A percentile compares a stretch with the other conserved stretches of the same genome.
These are phyloP conservation scores for Drosophila diplacantha DNA, from an alignment of 2,888 invertebrate species.

Conservation along the genomic window DNA sequence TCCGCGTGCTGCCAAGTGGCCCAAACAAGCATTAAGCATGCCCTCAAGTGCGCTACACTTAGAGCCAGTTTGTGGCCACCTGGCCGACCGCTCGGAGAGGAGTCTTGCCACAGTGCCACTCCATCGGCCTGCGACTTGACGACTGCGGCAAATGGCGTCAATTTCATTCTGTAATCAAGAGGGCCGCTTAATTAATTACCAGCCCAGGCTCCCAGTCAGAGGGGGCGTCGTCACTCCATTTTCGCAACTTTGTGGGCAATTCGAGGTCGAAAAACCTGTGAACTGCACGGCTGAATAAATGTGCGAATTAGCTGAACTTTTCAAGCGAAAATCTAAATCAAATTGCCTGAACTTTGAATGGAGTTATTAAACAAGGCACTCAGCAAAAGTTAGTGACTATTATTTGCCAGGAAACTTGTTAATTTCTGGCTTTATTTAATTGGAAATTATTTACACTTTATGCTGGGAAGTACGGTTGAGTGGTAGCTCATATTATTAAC, in stretches of 20 bases:
- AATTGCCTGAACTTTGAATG: not conserved
- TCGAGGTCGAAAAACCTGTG: not conserved
- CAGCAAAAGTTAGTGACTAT: not conserved
- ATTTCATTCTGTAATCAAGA: constrained; percentile 69
- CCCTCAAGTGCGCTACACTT: constrained; percentile 56
- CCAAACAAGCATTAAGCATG: constrained; percentile 36
- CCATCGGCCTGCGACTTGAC: constrained; percentile 9
- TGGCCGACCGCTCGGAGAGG: too few relatives aligned
- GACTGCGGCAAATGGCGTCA: constrained; percentile 59
- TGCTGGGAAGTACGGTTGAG: not conserved
- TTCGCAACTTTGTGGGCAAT: constrained; percentile 2
- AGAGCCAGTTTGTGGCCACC: constrained; percentile 37
- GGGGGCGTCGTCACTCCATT: constrained; percentile 1
- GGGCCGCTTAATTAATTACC: constrained; percentile 65
- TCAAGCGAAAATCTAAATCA: not conserved
- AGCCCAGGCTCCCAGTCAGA: not conserved
- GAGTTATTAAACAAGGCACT: not conserved
- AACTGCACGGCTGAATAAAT: not conserved
- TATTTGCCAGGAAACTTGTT: not conserved
- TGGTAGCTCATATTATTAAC: too few relatives aligned
- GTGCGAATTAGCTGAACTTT: constrained; percentile 4
- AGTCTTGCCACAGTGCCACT: not conserved
- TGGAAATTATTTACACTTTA: not conserved
- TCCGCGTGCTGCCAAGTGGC: constrained; percentile 11
- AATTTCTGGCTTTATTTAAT: not conserved